Conservation (phyloP, 2,888 invertebrate species). For the Hydrotaea diabolus region DNA sequence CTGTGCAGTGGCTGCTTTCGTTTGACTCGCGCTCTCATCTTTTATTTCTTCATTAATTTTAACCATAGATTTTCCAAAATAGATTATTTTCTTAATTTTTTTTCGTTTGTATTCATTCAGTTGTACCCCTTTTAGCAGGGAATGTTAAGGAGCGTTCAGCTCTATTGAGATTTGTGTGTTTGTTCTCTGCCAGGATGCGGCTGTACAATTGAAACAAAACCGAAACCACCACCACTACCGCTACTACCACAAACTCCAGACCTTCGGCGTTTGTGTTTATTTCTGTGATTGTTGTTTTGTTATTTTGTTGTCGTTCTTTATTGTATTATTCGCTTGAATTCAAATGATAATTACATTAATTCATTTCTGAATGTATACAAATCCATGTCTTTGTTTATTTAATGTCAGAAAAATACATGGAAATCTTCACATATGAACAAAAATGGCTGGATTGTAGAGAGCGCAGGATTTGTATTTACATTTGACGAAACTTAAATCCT, state of each 20-base stretch:
- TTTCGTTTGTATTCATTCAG: not conserved
- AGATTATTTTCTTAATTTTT: constrained; percentile 73
- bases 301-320: constrained; percentile 39
- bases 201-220: constrained; percentile 42
- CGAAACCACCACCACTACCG: constrained; percentile 58
- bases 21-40: constrained; percentile 72
- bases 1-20: constrained; percentile 14
- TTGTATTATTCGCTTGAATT: constrained; percentile 75
- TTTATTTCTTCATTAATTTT: constrained; percentile 79
- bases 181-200: not conserved
- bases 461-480: no score
- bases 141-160: not conserved
- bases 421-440: constrained; percentile 8
- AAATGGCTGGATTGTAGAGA: not conserved
- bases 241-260: no score
- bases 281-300: constrained; percentile 16
- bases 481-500: no score
- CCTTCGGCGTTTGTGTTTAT: constrained; percentile 68
- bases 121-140: constrained; percentile 51
- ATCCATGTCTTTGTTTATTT: constrained; percentile 25
- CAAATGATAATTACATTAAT: constrained; percentile 70
- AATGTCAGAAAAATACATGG: constrained; percentile 30
- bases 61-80: constrained; percentile 75
- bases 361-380: constrained; percentile 35
- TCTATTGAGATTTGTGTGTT: constrained; percentile 27